Base-by-base conservation (phyloP, 23 tunicate species). In the Botrylloides violaceus region DNA sequence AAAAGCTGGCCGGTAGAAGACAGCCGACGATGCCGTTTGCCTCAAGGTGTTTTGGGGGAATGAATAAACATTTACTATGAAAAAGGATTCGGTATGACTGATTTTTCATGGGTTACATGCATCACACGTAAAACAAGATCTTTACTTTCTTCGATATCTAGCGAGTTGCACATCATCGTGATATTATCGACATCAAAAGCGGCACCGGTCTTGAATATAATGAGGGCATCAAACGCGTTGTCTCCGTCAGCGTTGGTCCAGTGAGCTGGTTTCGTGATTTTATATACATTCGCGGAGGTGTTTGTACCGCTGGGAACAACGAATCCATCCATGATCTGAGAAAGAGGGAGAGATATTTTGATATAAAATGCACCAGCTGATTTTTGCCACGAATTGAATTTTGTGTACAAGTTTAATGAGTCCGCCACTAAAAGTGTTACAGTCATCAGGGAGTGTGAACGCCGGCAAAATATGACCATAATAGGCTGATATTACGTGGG, bases 1-100 rank as follows among this genome's bases (percentile, higher is more conserved):
- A 43, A 68, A 68, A 21, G 58, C 74, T 43, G 26, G 43, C 37
- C 74, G 36, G 58, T 37, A 68, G 74, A 26, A 68, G 12, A 68
- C 47, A 7, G 56, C 37, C 1, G 74, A 68, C 27, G 56, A 35
- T 5, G 74, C 74, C 25, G 36, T 43, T 43, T 36, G 22, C 74
- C 19, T 43, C 74, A 68, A 43, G 25, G 36, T 68, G 58, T 68
- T 68, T 68, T 68, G 74, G 4, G 74, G 74, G 57, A 68, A 68
- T 35, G 74, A 68, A 25, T 68, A 68, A 0, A 68, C 74, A 36
- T 39, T 68, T 15, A 68, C 74, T 68, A 37, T 4, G 37, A 68
- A 68, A 63, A 3, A 4, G 26, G 26, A 23, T 12, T 18, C 55
- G 62, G 5, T 4, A 4, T n/a, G n/a, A n/a, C n/a, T n/a, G n/a